Base-by-base conservation (phyloP, 2,113 vertebrate genomes). In the Romanogobio albipinnatus region DNA sequence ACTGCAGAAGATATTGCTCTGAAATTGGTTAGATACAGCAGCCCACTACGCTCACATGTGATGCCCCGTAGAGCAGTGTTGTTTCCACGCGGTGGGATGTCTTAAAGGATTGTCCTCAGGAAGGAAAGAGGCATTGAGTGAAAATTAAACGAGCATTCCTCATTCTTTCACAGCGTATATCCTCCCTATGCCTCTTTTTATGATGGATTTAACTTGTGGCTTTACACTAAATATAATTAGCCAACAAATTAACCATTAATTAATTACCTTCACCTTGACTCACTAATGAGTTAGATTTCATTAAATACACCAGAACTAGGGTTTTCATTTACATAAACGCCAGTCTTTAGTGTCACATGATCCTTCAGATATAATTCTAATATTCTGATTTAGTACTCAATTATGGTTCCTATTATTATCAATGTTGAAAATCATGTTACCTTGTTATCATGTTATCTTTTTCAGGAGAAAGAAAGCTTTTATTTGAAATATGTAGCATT, bases 41-140 rank as follows among this genome's bases (percentile, higher is more conserved):
- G 39, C 39, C 26, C 36, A 43, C 17, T 22, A 74, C 5, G 49
- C 11, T 53, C 45, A 53, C 58, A 70, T 45, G 22, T 24, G 62
- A 43, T 83, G 19, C 24, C 33, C 62, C 29, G 59, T 58, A 29
- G 49, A 82, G 85, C 77, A 82, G 39, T 56, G 47, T n/a, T 81
- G 39, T 64, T 70, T n/a, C 51, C 36, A 51, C 81, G 9, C 51
- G 29, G 59, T 49, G 26, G 76, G 68, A 83, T 71, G 33, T 77
- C 33, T 78, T 76, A 43, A 11, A 75, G 29, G 43, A 49, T 82
- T 22, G n/a, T 53, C 76, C 43, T 85, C 22, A 26, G 58, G 66
- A 36, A 80, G 64, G 7, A 51, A 62, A 45, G 56, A 33, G 36
- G 59, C 61, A 80, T 2, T 62, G 59, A 71, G 70, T 58, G 36